Percentiles rank a stretch among this genome's conserved stretches.
Evolutionary conservation across 2,888 invertebrate species (phyloP).

Genomic region (Mimumesa dahlbomi): DNA sequence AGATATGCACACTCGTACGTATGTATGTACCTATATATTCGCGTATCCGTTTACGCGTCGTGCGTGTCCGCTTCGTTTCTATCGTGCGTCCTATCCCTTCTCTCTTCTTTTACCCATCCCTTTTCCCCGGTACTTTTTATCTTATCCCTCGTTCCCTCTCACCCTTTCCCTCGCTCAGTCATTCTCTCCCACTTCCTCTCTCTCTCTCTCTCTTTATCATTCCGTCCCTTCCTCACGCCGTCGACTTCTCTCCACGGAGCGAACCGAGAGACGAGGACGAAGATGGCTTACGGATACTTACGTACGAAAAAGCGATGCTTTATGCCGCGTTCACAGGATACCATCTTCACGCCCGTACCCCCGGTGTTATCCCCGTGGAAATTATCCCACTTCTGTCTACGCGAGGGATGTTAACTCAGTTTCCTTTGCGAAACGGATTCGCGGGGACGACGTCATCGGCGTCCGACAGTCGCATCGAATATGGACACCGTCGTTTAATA

Average conservation of each 20-base stretch:
- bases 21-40: background rate
- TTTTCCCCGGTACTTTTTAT: conserved; percentile 19
- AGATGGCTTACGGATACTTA: background rate
- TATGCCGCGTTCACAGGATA: conserved; percentile 11
- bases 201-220: too few relatives aligned
- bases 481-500: conserved; percentile 26
- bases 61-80: conserved; percentile 54
- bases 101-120: conserved; percentile 32
- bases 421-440: conserved; percentile 10
- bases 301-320: conserved; percentile 2
- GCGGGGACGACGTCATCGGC: conserved; percentile 16
- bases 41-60: conserved; percentile 54
- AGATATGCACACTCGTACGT: background rate
- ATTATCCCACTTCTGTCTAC: too few relatives aligned
- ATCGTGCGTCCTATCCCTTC: conserved; percentile 10
- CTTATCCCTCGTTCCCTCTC: conserved; percentile 2
- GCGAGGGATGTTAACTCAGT: too few relatives aligned
- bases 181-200: conserved; percentile 26
- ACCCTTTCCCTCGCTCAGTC: background rate
- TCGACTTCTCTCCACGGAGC: background rate
- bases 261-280: conserved; percentile 2
- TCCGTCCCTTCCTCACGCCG: conserved; percentile 1
- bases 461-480: conserved; percentile 38
- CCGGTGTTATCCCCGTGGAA: too few relatives aligned
- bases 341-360: too few relatives aligned